phyloP scores from a whole-genome alignment of 2,797 vertebrate genomes.

The Catamblyrhynchus diadema region DNA sequence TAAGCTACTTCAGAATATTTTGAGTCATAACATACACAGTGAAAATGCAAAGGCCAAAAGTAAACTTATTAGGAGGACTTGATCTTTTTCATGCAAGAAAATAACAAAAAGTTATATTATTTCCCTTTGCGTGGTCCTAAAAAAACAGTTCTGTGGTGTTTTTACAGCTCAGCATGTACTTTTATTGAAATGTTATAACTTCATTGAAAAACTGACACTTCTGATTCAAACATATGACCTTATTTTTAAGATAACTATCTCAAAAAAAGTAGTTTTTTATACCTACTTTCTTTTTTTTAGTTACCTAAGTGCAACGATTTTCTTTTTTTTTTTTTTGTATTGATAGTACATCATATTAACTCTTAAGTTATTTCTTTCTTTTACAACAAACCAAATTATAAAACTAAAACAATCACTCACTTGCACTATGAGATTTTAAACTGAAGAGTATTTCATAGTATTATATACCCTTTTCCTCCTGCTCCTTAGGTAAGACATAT shows the following conservation, averaged over 20 bases:
- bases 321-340: not conserved
- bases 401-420: not conserved
- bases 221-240: not conserved
- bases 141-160: not conserved
- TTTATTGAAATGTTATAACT: not conserved
- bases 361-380: not conserved
- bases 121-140: not conserved
- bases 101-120: not conserved
- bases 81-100: not conserved
- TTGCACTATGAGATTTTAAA: not conserved
- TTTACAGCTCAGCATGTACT: not conserved
- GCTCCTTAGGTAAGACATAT: not conserved
- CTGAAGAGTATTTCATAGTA: not conserved
- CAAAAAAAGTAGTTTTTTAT: rapidly evolving
- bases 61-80: not conserved
- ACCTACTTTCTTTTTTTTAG: not conserved
- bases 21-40: not conserved
- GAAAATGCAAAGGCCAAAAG: not conserved
- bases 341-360: not conserved
- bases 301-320: not conserved
- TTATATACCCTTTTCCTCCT: not conserved
- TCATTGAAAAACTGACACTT: not conserved
- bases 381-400: not conserved
- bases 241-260: not conserved
- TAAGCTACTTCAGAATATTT: not conserved